Evolutionary conservation across 2,797 vertebrate species (phyloP).

Genomic region (Thunnus albacares): DNA sequence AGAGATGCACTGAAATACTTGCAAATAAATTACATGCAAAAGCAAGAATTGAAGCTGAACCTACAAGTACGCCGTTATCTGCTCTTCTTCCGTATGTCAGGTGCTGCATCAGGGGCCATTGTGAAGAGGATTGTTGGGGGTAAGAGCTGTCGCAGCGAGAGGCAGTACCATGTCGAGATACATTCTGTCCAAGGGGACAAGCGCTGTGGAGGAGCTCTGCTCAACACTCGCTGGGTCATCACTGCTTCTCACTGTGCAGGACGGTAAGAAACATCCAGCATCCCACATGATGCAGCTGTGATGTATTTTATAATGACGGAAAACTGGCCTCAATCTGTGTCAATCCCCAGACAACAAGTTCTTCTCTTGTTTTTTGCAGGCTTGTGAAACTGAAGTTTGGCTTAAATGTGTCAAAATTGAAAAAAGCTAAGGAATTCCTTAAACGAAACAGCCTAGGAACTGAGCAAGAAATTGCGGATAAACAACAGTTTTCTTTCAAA

Average conservation of each 20-base stretch:
- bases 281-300: background rate
- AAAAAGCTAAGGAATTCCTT: rapidly evolving
- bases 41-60: background rate
- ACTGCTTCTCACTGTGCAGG: constrained; percentile 57
- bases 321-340: background rate
- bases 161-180: constrained; percentile 51
- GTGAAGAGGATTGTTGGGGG: constrained; percentile 50
- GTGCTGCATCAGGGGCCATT: constrained; percentile 12
- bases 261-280: constrained; percentile 34
- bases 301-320: background rate
- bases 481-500: constrained; percentile 36
- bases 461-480: background rate
- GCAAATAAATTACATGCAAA: too few species aligned
- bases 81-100: constrained; percentile 1
- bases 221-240: constrained; percentile 59
- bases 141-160: background rate
- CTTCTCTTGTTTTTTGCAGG: constrained; percentile 12
- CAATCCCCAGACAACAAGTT: background rate
- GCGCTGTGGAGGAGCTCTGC: constrained; percentile 35
- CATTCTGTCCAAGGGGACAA: background rate
- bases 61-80: background rate
- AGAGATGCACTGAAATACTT: background rate
- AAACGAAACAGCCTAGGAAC: background rate
- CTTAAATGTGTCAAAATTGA: rapidly evolving
- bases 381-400: constrained; percentile 12